Base-by-base conservation (phyloP, 2,113 vertebrate genomes). In the Chauna torquata region DNA sequence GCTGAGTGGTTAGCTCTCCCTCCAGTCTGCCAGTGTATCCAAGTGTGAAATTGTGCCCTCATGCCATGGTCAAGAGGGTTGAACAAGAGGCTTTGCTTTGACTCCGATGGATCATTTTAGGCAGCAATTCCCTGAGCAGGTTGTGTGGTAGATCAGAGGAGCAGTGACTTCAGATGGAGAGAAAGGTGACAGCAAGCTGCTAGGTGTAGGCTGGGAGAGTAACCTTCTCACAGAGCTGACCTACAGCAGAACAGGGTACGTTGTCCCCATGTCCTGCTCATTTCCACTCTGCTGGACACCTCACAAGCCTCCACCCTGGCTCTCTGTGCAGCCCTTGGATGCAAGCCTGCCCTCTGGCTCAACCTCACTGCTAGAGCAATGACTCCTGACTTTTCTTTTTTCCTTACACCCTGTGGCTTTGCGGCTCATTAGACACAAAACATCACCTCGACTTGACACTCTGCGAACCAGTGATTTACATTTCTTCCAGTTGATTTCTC, bases 341-440 rank as follows among this genome's bases (percentile, higher is more conserved):
- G 47, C 14, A 54, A 64, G 8, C 22, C 59, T 64, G 38, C 58
- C 54, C 28, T 66, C 92, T 2, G 0, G 4, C 42, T 76, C 49
- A 59, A 70, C 47, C 20, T 68, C 34, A 17, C 34, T 82, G 16
- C 23, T 44, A 64, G 47, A 2, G 59, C 44, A 1, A 15, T 81
- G 44, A 32, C 47, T 89, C 66, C 45, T 80, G 74, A 12, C 28
- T 87, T 87, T 96, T 76, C 82, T 92, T 87, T 85, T 64, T 61
- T 94, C 34, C 18, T 84, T 78, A 25, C 76, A 76, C 86, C 70
- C 92, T 74, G 81, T 95, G 91, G 81, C 45, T 97, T 92, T 94
- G 62, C 86, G 88, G 92, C 86, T 97, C 89, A 66, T 97, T 95
- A 96, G 78, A 47, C 86, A 85, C 62, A 69, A 87, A 92, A 91